phyloP scores from a whole-genome alignment of 2,888 invertebrate species.

The Mythimna vitellina region DNA sequence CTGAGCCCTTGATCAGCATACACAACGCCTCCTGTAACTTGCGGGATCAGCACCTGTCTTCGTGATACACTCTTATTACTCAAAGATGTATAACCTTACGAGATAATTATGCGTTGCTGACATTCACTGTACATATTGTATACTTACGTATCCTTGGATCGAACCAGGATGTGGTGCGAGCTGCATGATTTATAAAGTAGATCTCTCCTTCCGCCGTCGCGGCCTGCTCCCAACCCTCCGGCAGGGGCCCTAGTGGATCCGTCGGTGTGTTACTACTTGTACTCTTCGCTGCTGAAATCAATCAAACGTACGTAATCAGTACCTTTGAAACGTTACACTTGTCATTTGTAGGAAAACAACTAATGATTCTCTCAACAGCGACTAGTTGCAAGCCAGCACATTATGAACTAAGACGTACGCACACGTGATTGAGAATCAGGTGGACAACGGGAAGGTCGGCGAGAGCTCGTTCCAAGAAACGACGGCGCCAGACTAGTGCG shows the following conservation, averaged over 20 bases:
- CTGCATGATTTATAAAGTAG: constrained; percentile 97
- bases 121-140: constrained; percentile 61
- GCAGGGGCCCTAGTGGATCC: constrained; percentile 94
- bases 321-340: constrained; percentile 65
- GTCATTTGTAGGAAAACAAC: constrained; percentile 66
- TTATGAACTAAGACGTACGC: constrained; percentile 77
- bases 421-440: constrained; percentile 81
- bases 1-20: not conserved
- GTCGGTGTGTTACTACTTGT: constrained; percentile 88
- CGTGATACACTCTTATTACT: constrained; percentile 30
- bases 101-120: constrained; percentile 52
- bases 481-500: constrained; percentile 80
- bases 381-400: constrained; percentile 85
- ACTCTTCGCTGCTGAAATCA: constrained; percentile 90
- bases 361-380: constrained; percentile 86
- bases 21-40: constrained; percentile 18
- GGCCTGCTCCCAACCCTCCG: constrained; percentile 97
- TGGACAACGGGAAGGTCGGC: constrained; percentile 82
- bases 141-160: constrained; percentile 99
- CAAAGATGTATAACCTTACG: constrained; percentile 35
- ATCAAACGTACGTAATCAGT: constrained; percentile 78
- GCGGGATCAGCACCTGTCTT: constrained; percentile 15
- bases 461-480: constrained; percentile 83
- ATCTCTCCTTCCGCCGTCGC: constrained; percentile 96
- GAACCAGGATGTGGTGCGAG: constrained; percentile 99